A percentile compares a stretch with the other conserved stretches of the same genome.
Evolutionary conservation across 2,888 invertebrate species (phyloP).

Genomic region (Theodoxus fluviatilis): DNA sequence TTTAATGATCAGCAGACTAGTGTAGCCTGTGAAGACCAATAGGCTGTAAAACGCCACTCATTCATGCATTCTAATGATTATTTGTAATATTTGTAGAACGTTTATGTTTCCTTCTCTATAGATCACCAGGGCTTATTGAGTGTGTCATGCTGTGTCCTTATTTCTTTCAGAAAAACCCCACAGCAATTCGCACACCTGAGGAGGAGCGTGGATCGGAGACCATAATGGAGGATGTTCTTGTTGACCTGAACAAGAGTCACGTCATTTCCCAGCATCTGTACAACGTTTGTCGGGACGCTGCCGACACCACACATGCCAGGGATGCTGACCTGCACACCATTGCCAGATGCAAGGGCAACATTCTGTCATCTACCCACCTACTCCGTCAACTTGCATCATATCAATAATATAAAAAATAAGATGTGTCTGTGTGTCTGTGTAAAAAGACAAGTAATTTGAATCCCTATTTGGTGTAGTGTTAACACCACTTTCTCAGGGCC

Average conservation of each 20-base stretch:
- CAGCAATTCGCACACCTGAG: slow-evolving; percentile 86
- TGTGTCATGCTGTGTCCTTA: too few relatives aligned
- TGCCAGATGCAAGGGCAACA: slow-evolving; percentile 44
- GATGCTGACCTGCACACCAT: slow-evolving; percentile 57
- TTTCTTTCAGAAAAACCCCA: slow-evolving; percentile 80
- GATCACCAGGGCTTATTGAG: too few relatives aligned
- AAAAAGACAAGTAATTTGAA: too few relatives aligned
- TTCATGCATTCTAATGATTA: too few relatives aligned
- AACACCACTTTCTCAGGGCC: too few relatives aligned
- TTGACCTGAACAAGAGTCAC: slow-evolving; percentile 75
- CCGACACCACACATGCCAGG: slow-evolving; percentile 47
- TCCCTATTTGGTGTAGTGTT: too few relatives aligned
- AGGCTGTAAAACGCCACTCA: too few relatives aligned
- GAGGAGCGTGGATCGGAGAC: slow-evolving; percentile 86
- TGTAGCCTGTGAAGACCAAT: too few relatives aligned
- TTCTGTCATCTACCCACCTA: not conserved
- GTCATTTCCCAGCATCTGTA: slow-evolving; percentile 78
- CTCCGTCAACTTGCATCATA: not conserved
- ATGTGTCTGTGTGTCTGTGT: too few relatives aligned
- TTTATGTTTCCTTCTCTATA: too few relatives aligned
- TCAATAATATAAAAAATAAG: not conserved
- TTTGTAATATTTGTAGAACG: too few relatives aligned
- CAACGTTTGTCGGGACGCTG: slow-evolving; percentile 79
- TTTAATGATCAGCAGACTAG: too few relatives aligned
- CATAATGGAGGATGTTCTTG: slow-evolving; percentile 83